A percentile compares a stretch with the other conserved stretches of the same genome.
Conservation (phyloP, 2,113 vertebrate species). For the Symphodus melops region DNA sequence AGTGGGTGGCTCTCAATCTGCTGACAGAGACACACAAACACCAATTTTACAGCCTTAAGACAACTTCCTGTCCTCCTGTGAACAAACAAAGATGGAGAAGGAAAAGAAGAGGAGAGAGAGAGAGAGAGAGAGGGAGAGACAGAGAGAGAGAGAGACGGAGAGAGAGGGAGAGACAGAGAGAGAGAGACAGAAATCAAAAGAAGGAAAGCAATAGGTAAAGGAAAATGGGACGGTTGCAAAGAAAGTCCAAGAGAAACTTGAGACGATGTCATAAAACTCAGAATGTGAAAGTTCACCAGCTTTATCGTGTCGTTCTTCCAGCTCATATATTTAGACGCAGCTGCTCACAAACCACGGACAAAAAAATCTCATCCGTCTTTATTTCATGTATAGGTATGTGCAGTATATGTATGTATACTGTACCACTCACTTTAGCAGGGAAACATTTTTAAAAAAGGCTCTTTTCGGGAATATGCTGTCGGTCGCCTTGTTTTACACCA, state of each 20-base stretch:
- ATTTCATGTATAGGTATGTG: no score
- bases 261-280: neutral
- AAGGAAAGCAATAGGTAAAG: conserved; percentile 49
- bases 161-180: conserved; percentile 42
- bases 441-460: no score
- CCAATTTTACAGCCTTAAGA: conserved; percentile 75
- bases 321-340: neutral
- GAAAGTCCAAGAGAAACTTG: conserved; percentile 24
- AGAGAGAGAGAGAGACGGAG: conserved; percentile 69
- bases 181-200: conserved; percentile 30
- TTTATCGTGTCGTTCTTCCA: neutral
- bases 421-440: no score
- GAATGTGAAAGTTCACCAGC: no score
- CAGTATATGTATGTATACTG: no score
- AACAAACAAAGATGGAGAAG: conserved; percentile 73
- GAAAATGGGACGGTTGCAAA: conserved; percentile 28
- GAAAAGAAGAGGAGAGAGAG: conserved; percentile 39
- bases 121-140: conserved; percentile 43
- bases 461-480: no score
- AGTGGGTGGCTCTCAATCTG: conserved; percentile 79
- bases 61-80: conserved; percentile 74
- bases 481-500: no score
- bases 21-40: conserved; percentile 76
- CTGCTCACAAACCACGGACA: neutral
- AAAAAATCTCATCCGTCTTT: no score